Conservation (phyloP, 2,113 vertebrate genomes). For the Rhinolophus ferrumequinum region DNA sequence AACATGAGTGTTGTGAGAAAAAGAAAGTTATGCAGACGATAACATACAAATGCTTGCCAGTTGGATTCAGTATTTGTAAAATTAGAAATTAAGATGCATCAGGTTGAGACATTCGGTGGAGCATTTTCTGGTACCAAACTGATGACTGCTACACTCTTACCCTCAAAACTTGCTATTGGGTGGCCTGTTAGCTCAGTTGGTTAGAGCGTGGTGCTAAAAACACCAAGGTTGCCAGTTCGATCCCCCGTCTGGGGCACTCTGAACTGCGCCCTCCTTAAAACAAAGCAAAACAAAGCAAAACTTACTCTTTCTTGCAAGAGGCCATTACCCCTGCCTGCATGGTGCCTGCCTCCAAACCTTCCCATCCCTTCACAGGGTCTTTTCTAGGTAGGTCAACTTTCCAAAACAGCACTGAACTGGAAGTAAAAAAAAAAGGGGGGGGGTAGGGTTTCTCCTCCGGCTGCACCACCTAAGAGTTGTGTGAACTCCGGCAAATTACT, state of each 20-base stretch:
- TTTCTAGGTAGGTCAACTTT: not conserved
- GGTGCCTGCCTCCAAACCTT: not conserved
- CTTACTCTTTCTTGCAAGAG: not conserved
- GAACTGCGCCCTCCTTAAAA: no score
- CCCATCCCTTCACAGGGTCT: not conserved
- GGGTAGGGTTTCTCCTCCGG: not conserved
- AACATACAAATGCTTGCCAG: not conserved
- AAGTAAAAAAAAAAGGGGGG: not conserved
- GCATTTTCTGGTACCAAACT: constrained; percentile 7
- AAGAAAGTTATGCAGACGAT: not conserved
- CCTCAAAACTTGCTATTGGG: not conserved
- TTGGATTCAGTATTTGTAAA: not conserved
- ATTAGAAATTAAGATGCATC: constrained; percentile 45
- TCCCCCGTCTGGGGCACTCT: no score
- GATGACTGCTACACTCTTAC: not conserved
- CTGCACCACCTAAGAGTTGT: not conserved
- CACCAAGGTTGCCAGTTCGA: no score
- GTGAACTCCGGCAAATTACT: not conserved
- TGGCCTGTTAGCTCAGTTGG: no score
- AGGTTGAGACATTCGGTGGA: not conserved
- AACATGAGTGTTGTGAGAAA: not conserved
- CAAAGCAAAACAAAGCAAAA: no score
- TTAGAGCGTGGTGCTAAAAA: no score
- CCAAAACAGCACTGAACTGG: not conserved
- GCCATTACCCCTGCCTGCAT: not conserved